Evolutionary conservation across 2,113 vertebrate genomes (phyloP), one percentile per base, ranked within the genome.

Genomic region (Baryphthengus martii): DNA sequence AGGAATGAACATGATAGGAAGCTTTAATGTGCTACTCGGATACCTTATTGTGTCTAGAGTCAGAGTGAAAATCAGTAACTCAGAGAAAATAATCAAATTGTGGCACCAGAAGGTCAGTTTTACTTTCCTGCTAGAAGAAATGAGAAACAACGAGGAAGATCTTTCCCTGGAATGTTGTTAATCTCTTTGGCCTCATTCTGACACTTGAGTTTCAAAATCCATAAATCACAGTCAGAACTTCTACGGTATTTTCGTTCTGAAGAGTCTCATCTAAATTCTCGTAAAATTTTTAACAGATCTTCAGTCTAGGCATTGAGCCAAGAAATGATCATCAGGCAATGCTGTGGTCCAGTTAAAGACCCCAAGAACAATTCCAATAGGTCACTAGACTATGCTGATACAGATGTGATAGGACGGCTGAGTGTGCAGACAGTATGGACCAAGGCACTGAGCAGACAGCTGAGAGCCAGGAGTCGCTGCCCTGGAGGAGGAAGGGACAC

Each of bases 401-500:
- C 24, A 37, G 37, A 25, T 0, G 2, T 0, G 0, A 2, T 9
- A 62, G 25, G 15, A n/a, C 0, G 1, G 10, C 13, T 37, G 47
- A 17, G 8, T 39, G 9, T 47, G 17, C 15, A 42, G n/a, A 49
- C 6, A 2, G 17, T 8, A 11, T 10, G 44, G 33, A 29, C 6
- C 45, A 31, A 31, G 53, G 33, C 72, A 56, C 35, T 10, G 28
- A 47, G 89, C 7, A 39, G 80, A 52, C 4, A 8, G 6, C 5
- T 79, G 31, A 18, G 29, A 81, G 39, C 10, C 42, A 26, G 28
- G 25, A 70, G 4, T 21, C 0, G 0, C 44, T 40, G 24, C 5
- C 9, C 24, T 3, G 1, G 17, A 16, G n/a, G 28, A 76, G 13
- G 3, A 94, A 89, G 7, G 15, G n/a, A 44, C 49, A 40, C 18